Conservation (phyloP, 2,888 invertebrate genomes). For the Ashinkailepas kermadecensis region DNA sequence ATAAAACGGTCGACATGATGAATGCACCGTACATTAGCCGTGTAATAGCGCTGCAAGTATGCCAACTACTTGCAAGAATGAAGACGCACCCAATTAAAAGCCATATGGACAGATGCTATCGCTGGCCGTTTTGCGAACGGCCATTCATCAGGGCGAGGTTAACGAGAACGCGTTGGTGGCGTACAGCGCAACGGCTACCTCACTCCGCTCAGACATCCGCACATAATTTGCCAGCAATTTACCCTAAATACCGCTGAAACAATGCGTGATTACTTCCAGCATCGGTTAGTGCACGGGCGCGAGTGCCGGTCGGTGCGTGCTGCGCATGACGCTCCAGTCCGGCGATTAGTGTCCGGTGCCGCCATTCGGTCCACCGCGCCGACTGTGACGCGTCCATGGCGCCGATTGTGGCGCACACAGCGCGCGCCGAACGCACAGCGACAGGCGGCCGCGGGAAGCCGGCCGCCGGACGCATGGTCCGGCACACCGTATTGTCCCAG, state of each 20-base stretch:
- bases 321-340: neutral
- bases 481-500: neutral
- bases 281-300: neutral
- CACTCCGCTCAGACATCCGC: neutral
- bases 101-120: slow-evolving; percentile 3
- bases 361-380: neutral
- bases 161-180: neutral
- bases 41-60: neutral
- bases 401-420: neutral
- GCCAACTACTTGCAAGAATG: neutral
- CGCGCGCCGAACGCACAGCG: neutral
- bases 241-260: neutral
- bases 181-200: neutral
- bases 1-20: neutral
- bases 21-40: neutral
- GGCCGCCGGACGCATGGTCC: neutral
- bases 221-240: neutral
- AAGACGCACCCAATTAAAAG: neutral
- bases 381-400: neutral
- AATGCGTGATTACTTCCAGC: neutral
- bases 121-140: neutral
- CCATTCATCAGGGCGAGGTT: slow-evolving; percentile 1
- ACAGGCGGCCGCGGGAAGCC: neutral
- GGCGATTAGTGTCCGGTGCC: neutral
- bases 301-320: neutral